phyloP scores from a whole-genome alignment of 2,888 invertebrate genomes.

The Thecophora atra region DNA sequence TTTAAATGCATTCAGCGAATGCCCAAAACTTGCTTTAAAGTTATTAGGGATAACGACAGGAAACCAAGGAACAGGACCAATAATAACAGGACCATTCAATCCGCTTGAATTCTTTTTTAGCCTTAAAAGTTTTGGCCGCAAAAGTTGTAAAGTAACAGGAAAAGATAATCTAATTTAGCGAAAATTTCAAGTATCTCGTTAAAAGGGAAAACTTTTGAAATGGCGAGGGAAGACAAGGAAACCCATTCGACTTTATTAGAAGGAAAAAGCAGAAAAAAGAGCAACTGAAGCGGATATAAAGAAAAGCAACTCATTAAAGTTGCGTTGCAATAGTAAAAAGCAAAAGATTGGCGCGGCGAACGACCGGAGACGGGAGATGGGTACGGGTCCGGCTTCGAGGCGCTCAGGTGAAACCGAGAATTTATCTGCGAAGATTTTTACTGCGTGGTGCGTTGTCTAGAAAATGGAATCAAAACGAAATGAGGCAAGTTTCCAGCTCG shows the following conservation, averaged over 20 bases:
- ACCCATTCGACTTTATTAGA: not conserved
- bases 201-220: conserved; percentile 26
- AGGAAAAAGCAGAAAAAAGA: not conserved
- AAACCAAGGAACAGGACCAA: not conserved
- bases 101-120: conserved; percentile 1
- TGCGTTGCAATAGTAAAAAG: conserved; percentile 25
- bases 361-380: not conserved
- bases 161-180: conserved; percentile 32
- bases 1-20: not conserved
- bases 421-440: conserved; percentile 16
- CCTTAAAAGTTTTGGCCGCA: conserved; percentile 11
- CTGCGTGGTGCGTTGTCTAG: not conserved
- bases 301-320: conserved; percentile 17
- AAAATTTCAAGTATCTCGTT: conserved; percentile 30
- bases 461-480: conserved; percentile 30
- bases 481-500: conserved; percentile 28
- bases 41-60: not conserved
- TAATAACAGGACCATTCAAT: not conserved
- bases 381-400: not conserved
- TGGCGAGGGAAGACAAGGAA: no score
- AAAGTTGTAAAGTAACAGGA: conserved; percentile 30
- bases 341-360: not conserved
- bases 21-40: not conserved
- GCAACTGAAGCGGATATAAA: not conserved
- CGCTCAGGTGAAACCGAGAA: conserved; percentile 16